Evolutionary conservation across 1,140 invertebrate genomes (phyloP), one percentile per base, ranked within the genome.

Genomic region (Steinernema khuongi): DNA sequence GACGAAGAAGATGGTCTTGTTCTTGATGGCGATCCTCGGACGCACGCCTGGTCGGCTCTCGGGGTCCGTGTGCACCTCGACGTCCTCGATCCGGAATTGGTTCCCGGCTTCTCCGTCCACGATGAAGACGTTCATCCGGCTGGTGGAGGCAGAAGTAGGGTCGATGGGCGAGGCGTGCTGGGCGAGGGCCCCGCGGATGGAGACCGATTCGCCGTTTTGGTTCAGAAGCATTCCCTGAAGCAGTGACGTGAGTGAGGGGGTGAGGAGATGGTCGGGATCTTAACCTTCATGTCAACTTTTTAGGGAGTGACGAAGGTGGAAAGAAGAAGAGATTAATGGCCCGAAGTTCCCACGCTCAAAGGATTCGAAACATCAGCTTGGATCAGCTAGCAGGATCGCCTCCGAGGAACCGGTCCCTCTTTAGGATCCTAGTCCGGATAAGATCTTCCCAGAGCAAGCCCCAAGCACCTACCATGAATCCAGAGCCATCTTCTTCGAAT

Each of bases 41-140:
- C 50, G 50, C 7, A 22, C 50, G 50, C 50, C 50, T 4, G 50
- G 7, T 14, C 50, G 50, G 19, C 22, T 60, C 7, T 60, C 50
- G 7, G 50, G 50, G 19, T 60, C 50, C 4, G 50, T 22, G 19
- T 4, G 4, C 2, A 60, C 26, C 19, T 60, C 50, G 2, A 60
- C 50, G 19, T 60, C 19, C 14, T 60, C 50, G 50, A 60, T 60
- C 19, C 22, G 14, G 50, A 60, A 60, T 60, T 60, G 50, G 50
- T 60, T 60, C 7, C 50, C 50, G 50, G 50, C 50, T 22, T 60
- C 50, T 4, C 50, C 50, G 50, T 60, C 50, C 7, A 60, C 50
- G 4, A 60, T 22, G 19, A 60, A 60, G 50, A 60, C 22, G 4
- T 14, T 26, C 50, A 60, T 60, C 14, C 50, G 19, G 50, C 50